Percentiles rank a stretch among this genome's conserved stretches.
These are phyloP conservation scores for Tryphoninae sp. DNA, from an alignment of 2,888 invertebrate genomes.

Conservation along the genomic window DNA sequence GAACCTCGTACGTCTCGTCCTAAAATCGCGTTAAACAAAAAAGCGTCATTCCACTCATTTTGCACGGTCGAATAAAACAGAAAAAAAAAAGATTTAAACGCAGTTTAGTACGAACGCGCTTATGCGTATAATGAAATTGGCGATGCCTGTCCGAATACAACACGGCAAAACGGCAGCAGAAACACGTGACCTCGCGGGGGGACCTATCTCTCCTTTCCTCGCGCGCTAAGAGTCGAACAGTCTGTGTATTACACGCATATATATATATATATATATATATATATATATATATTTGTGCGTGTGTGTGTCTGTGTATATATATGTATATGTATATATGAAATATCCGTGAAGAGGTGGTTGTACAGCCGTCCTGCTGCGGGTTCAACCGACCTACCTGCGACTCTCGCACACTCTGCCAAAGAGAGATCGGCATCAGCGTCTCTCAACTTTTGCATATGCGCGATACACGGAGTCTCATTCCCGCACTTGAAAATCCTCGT, in stretches of 20 bases:
- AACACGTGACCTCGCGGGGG: constrained; percentile 75
- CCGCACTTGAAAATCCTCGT: not conserved
- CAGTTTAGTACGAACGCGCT: not conserved
- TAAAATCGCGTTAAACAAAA: not conserved
- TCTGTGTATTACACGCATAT: constrained; percentile 68
- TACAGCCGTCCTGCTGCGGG: constrained; percentile 65
- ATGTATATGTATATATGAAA: constrained; percentile 8
- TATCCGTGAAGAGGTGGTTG: constrained; percentile 73
- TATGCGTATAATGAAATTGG: constrained; percentile 74
- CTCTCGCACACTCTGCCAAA: constrained; percentile 68
- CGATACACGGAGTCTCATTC: constrained; percentile 1
- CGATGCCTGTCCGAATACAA: constrained; percentile 72
- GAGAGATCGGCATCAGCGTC: constrained; percentile 65
- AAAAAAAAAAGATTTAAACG: constrained; percentile 5
- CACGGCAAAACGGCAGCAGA: constrained; percentile 44
- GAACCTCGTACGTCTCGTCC: not conserved
- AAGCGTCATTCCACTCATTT: not conserved
- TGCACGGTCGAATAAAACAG: constrained; percentile 4
- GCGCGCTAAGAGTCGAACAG: constrained; percentile 70
- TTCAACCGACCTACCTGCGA: constrained; percentile 77
- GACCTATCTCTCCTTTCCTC: constrained; percentile 65
- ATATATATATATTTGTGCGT: not conserved
- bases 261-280: constrained; percentile 15
- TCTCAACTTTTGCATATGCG: constrained; percentile 65
- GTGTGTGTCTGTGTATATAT: not conserved